Conservation (phyloP, 2,113 vertebrate genomes). For the Takifugu bimaculatus region DNA sequence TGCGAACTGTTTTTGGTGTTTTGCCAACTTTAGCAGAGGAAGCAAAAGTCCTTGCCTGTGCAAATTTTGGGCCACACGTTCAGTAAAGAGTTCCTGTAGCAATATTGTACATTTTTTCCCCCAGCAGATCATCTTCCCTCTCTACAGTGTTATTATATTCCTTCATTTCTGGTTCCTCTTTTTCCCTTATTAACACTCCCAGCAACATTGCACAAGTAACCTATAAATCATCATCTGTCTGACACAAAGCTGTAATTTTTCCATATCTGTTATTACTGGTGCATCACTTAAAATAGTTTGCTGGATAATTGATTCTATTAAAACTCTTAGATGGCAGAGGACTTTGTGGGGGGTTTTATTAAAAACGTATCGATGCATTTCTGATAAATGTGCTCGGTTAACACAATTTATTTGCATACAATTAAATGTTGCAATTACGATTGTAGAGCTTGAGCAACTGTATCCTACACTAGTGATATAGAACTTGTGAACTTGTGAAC, state of each 20-base stretch:
- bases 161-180: background rate
- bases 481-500: too few species aligned
- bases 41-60: conserved; percentile 11
- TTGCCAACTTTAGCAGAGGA: conserved; percentile 1
- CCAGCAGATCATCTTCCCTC: background rate
- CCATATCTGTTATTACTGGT: background rate
- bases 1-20: too few species aligned
- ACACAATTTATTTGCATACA: too few species aligned
- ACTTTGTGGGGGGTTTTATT: too few species aligned
- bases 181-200: conserved; percentile 6
- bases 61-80: background rate
- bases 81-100: conserved; percentile 3
- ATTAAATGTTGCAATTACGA: too few species aligned
- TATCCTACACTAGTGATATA: too few species aligned
- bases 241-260: conserved; percentile 26
- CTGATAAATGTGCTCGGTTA: too few species aligned
- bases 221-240: conserved; percentile 8
- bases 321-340: too few species aligned
- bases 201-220: background rate
- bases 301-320: background rate
- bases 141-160: too few species aligned
- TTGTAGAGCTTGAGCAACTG: too few species aligned
- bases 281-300: background rate
- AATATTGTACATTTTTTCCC: background rate
- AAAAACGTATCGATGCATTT: too few species aligned